Evolutionary conservation across 2,888 invertebrate species (phyloP).

Genomic region (Trissoscelio sp.): DNA sequence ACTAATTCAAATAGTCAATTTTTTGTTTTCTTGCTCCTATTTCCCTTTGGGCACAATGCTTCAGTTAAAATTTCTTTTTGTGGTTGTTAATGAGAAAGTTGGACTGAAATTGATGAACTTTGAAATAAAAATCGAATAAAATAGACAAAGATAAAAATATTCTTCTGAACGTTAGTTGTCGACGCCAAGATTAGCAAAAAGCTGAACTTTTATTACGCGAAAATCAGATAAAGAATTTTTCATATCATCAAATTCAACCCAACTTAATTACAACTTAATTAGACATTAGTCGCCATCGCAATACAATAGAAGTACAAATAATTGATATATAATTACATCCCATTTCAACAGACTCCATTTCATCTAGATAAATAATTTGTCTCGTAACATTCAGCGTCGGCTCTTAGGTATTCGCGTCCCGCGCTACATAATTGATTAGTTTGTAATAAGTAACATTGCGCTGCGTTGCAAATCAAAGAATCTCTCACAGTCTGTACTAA

Average conservation of each 20-base stretch:
- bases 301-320: constrained; percentile 5
- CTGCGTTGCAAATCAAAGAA: constrained; percentile 16
- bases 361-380: constrained; percentile 26
- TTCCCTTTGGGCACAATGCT: constrained; percentile 18
- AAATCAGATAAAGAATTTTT: too few species aligned
- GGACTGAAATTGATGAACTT: neutral
- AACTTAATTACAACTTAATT: too few species aligned
- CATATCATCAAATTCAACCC: too few species aligned
- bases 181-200: too few species aligned
- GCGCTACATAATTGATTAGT: constrained; percentile 11
- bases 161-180: too few species aligned
- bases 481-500: neutral
- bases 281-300: neutral
- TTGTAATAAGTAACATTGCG: constrained; percentile 32
- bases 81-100: too few species aligned
- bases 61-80: neutral
- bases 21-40: neutral
- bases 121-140: too few species aligned
- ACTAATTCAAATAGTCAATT: too few species aligned
- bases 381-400: constrained; percentile 24
- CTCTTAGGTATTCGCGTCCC: constrained; percentile 29
- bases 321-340: neutral
- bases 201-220: too few species aligned
- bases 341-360: neutral
- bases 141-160: too few species aligned